Evolutionary conservation across 2,113 vertebrate species (phyloP).

Genomic region (Peromyscus leucopus): DNA sequence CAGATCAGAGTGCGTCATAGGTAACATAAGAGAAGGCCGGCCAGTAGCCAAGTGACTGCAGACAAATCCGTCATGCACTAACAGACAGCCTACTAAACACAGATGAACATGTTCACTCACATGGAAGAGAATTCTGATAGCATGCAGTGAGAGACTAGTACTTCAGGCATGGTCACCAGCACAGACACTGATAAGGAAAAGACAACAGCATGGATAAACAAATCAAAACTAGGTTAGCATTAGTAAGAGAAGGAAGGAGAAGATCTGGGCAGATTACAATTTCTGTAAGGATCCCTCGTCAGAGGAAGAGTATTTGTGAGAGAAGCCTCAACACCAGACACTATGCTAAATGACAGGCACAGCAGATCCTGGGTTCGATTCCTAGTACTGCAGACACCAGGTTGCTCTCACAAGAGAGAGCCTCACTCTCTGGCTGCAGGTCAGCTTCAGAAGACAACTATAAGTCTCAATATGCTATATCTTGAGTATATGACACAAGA

Average conservation of each 20-base stretch:
- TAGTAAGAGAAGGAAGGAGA: not conserved
- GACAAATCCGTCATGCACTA: not conserved
- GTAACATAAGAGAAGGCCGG: not conserved
- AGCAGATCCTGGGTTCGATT: not conserved
- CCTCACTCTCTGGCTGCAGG: not conserved
- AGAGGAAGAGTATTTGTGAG: slow-evolving; percentile 30
- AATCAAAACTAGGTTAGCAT: slow-evolving; percentile 22
- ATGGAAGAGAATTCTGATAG: not conserved
- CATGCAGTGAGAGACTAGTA: not conserved
- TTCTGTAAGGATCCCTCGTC: not conserved
- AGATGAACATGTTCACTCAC: not conserved
- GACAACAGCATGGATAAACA: not conserved
- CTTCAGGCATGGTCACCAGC: not conserved
- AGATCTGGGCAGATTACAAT: not conserved
- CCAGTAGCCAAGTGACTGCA: not conserved
- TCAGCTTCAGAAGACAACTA: not conserved
- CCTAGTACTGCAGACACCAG: not conserved
- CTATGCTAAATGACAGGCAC: not conserved
- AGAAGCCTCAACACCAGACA: slow-evolving; percentile 15
- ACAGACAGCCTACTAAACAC: not conserved
- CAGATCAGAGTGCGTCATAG: not conserved
- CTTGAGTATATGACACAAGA: not conserved
- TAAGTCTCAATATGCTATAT: not conserved
- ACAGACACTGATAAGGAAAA: not conserved
- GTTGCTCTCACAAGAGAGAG: not conserved